Base-by-base conservation (phyloP, 2,113 vertebrate species). In the Zootoca vivipara region DNA sequence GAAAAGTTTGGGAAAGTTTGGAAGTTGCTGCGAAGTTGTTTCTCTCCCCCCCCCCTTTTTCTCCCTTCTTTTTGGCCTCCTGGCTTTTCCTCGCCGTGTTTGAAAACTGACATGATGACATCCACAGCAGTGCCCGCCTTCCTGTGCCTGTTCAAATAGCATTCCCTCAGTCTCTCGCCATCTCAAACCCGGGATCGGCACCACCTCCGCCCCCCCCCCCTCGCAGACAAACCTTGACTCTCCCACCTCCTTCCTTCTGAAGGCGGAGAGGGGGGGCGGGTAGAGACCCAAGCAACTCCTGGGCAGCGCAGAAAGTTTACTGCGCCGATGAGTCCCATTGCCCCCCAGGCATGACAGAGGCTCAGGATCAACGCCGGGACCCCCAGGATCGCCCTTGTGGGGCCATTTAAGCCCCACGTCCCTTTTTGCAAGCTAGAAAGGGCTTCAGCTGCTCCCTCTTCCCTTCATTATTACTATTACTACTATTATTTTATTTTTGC, bases 321-420 rank as follows among this genome's bases (percentile, higher is more conserved):
- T 64, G 52, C 86, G 90, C 73, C 46, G 81, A 42, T 73, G 74
- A 52, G 69, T 81, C 56, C 28, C 86, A 38, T 64, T 82, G 69
- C 82, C 91, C 80, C 83, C 89, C 69, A 58, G 89, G 93, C 92
- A 94, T 94, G 95, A 93, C 87, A 86, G 92, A 93, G 91, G n/a
- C 85, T 85, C 22, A 86, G 91, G 74, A 83, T 74, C 82, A 84
- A 79, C 72, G 35, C 56, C 33, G 42, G 52, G 42, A n/a, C 40
- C 70, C 42, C 72, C 33, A 35, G 89, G 89, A 79, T 70, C 92
- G 28, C 78, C 88, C 78, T 86, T 38, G 13, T 26, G 87, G 62
- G 40, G 78, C 85, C 85, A 58, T 90, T 58, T 89, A 65, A 83
- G 85, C 28, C n/a, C 33, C 22, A 2, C 0, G 0, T 24, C 22